A percentile compares a stretch with the other conserved stretches of the same genome.
Conservation (phyloP, 2,797 vertebrate genomes). For the Microhierax caerulescens region DNA sequence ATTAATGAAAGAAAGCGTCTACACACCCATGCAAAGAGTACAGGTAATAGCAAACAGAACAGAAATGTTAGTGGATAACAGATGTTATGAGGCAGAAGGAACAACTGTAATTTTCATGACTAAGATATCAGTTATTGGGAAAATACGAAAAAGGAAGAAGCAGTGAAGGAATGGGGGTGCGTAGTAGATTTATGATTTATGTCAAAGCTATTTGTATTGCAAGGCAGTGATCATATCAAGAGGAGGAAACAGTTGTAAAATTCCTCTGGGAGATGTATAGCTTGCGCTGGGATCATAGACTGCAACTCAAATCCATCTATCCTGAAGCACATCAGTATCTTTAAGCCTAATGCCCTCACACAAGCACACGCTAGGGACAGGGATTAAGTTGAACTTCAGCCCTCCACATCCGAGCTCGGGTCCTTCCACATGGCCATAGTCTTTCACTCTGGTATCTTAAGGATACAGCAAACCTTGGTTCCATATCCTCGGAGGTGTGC, state of each 20-base stretch:
- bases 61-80: not conserved
- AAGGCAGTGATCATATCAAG: not conserved
- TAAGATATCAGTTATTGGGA: not conserved
- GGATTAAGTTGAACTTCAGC: not conserved
- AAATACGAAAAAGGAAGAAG: not conserved
- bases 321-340: not conserved
- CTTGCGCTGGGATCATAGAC: not conserved
- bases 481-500: not conserved
- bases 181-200: not conserved
- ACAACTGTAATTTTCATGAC: not conserved
- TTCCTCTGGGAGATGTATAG: not conserved
- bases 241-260: not conserved
- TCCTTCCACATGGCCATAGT: accelerated
- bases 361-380: not conserved
- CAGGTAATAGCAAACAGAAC: not conserved
- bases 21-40: not conserved
- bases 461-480: not conserved
- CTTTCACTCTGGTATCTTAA: accelerated
- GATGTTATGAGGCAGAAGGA: not conserved
- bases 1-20: slow-evolving; percentile 19
- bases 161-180: not conserved
- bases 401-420: not conserved
- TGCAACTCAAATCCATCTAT: not conserved
- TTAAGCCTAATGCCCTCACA: not conserved
- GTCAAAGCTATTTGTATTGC: not conserved